phyloP scores from a whole-genome alignment of 2,888 invertebrate species.

The Euzetes globulus region DNA sequence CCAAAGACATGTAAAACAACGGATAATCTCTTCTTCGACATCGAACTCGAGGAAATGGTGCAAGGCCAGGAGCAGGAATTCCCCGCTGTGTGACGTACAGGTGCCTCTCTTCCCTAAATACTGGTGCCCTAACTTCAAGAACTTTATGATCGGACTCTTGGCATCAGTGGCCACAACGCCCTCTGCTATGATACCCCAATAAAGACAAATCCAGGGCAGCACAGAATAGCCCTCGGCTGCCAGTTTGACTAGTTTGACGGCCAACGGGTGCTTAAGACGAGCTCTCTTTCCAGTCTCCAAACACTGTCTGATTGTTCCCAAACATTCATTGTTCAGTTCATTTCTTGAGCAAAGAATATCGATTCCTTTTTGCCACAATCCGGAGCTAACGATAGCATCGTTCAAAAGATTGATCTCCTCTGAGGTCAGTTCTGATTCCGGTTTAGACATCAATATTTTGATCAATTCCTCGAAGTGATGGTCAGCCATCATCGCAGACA shows the following conservation, averaged over 20 bases:
- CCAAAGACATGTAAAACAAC: conserved; percentile 36
- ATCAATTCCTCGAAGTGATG: conserved; percentile 34
- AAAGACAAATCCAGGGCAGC: conserved; percentile 34
- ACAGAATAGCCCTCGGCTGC: conserved; percentile 24
- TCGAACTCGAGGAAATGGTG: conserved; percentile 21
- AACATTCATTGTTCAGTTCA: conserved; percentile 12
- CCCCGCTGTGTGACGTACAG: conserved; percentile 35
- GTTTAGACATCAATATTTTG: conserved; percentile 31
- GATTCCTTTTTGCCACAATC: conserved; percentile 35
- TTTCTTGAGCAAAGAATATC: conserved; percentile 32
- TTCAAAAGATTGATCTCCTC: conserved; percentile 33
- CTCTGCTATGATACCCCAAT: conserved; percentile 21
- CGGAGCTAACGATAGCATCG: conserved; percentile 28
- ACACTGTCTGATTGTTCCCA: conserved; percentile 31
- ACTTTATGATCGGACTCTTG: conserved; percentile 21
- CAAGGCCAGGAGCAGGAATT: conserved; percentile 31
- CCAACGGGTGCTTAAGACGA: conserved; percentile 20
- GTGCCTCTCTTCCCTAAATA: conserved; percentile 32
- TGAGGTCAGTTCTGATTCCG: conserved; percentile 32
- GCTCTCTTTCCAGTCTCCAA: conserved; percentile 26
- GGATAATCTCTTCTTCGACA: conserved; percentile 33
- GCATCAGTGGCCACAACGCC: background rate
- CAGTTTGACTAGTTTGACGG: conserved; percentile 26
- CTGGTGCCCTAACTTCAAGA: conserved; percentile 29
- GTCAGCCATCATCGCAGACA: conserved; percentile 4